Percentiles rank a stretch among this genome's conserved stretches.
These are phyloP conservation scores for Galbula dea DNA, from an alignment of 2,113 vertebrate genomes.

Conservation along the genomic window DNA sequence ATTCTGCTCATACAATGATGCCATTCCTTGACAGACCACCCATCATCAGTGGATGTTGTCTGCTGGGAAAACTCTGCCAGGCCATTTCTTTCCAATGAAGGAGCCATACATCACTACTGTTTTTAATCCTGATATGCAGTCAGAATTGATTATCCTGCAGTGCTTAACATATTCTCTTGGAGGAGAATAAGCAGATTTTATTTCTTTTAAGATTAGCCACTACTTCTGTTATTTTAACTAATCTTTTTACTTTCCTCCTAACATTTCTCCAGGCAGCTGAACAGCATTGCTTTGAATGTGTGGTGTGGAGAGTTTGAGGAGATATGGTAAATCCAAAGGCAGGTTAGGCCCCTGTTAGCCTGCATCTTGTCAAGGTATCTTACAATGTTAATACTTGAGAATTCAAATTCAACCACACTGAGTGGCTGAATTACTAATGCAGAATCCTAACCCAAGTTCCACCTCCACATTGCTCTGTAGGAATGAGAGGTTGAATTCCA, in stretches of 20 bases:
- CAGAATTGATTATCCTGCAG: neutral
- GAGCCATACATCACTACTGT: neutral
- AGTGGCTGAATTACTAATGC: no score
- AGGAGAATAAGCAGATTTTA: neutral
- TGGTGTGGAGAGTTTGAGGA: neutral
- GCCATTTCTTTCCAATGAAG: neutral
- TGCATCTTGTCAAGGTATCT: neutral
- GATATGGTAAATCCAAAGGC: neutral
- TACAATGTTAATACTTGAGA: neutral
- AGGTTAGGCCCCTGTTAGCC: neutral
- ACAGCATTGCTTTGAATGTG: neutral
- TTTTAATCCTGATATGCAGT: neutral
- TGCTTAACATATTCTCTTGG: neutral
- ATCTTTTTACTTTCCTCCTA: neutral
- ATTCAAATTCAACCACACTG: neutral
- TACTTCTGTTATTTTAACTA: neutral
- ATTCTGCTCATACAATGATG: neutral
- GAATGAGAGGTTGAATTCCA: neutral
- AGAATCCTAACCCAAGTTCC: neutral
- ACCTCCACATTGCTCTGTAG: neutral
- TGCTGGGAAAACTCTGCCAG: neutral
- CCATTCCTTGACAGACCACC: neutral
- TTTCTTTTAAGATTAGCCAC: neutral
- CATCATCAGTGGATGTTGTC: slow-evolving; percentile 21
- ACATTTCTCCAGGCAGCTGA: neutral